Percentiles rank a stretch among this genome's conserved stretches.
phyloP scores from a whole-genome alignment of 2,113 vertebrate genomes.

The Monarcha castaneiventris region DNA sequence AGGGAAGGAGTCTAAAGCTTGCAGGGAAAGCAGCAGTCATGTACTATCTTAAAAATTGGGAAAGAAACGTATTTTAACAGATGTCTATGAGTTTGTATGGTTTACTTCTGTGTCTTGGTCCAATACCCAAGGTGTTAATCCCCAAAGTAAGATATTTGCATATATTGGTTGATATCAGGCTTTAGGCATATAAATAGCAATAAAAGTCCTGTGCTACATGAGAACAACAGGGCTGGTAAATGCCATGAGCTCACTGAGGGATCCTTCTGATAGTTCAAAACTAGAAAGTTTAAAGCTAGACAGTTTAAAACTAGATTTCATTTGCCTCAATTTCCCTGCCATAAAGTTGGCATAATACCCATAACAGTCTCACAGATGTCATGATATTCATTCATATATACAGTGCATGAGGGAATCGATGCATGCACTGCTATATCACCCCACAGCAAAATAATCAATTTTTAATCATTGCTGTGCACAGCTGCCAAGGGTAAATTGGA shows the following conservation, averaged over 20 bases:
- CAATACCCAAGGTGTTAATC: neutral
- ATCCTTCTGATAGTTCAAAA: neutral
- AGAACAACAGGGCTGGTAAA: neutral
- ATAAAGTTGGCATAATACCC: neutral
- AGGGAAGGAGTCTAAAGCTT: neutral
- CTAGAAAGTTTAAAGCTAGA: neutral
- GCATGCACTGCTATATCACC: neutral
- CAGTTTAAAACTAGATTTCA: neutral
- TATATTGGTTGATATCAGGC: neutral
- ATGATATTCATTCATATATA: neutral
- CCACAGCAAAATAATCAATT: neutral
- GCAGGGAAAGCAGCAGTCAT: neutral
- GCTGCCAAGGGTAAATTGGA: neutral
- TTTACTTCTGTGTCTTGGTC: neutral
- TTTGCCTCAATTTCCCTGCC: neutral
- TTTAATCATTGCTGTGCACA: neutral
- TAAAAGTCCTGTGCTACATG: neutral
- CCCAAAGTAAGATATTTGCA: no score
- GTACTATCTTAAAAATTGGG: neutral
- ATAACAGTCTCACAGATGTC: neutral
- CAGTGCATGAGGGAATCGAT: neutral
- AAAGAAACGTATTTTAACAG: neutral
- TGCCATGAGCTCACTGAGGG: neutral
- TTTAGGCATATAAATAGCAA: neutral
- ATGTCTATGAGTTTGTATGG: fast-evolving